These are phyloP conservation scores for Trypoxylus dichotomus DNA, from an alignment of 1,140 invertebrate species.

Conservation along the genomic window DNA sequence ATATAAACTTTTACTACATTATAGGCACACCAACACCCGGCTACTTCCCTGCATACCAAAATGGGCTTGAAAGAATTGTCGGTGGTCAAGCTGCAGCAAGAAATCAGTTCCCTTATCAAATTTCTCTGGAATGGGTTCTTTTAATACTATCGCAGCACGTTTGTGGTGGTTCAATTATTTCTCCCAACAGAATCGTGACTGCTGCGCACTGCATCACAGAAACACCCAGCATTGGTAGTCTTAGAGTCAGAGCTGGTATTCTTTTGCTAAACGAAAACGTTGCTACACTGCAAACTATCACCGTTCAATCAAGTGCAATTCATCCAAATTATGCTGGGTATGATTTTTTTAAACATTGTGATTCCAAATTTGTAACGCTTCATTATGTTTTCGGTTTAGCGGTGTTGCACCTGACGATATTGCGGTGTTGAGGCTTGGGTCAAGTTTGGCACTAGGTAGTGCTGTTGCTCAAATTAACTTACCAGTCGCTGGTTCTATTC, in stretches of 20 bases:
- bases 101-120: conserved; percentile 53
- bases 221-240: conserved; percentile 42
- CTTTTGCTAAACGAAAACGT: conserved; percentile 42
- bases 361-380: not conserved
- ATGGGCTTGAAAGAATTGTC: conserved; percentile 24
- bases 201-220: conserved; percentile 57
- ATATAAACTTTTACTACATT: not conserved
- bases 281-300: conserved; percentile 52
- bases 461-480: conserved; percentile 57
- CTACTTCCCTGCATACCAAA: not conserved
- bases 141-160: conserved; percentile 46
- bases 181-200: conserved; percentile 55
- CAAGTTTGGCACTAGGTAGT: conserved; percentile 57
- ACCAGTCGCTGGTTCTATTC: conserved; percentile 49
- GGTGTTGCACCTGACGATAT: conserved; percentile 64
- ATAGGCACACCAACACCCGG: not conserved
- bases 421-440: conserved; percentile 61
- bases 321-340: conserved; percentile 59
- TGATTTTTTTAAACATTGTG: conserved; percentile 30
- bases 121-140: conserved; percentile 52
- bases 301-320: conserved; percentile 50
- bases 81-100: conserved; percentile 45
- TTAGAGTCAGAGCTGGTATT: conserved; percentile 51
- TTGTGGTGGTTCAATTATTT: conserved; percentile 58
- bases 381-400: conserved; percentile 40